A percentile compares a stretch with the other conserved stretches of the same genome.
Conservation (phyloP, 2,797 vertebrate species). For the Tympanoctomys barrerae region DNA sequence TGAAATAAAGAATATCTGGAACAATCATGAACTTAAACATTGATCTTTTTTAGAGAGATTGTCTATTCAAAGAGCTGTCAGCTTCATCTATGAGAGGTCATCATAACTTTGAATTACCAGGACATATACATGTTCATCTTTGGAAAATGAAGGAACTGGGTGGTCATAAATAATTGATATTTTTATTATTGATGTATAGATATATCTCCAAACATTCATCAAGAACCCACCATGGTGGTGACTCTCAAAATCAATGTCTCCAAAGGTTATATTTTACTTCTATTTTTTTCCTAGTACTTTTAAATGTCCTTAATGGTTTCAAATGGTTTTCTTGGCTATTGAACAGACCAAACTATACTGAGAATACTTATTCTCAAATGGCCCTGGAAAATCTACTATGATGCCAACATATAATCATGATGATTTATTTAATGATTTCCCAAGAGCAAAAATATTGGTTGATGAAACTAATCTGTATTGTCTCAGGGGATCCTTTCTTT, state of each 20-base stretch:
- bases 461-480: background rate
- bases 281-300: background rate
- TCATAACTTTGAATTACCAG: background rate
- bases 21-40: background rate
- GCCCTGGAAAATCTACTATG: background rate
- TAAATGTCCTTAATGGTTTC: background rate
- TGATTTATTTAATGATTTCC: background rate
- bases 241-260: background rate
- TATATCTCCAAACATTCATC: background rate
- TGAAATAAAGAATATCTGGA: background rate
- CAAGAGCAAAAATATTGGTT: background rate
- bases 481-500: background rate
- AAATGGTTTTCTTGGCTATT: background rate
- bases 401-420: background rate
- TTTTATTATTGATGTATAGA: background rate
- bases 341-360: background rate
- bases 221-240: background rate
- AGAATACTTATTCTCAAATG: background rate
- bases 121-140: accelerated
- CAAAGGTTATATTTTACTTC: background rate
- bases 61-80: background rate
- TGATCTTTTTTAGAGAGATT: background rate
- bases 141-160: background rate
- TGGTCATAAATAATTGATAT: background rate
- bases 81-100: background rate